phyloP scores from a whole-genome alignment of 2,888 invertebrate species.

The Loripinus fragilis region DNA sequence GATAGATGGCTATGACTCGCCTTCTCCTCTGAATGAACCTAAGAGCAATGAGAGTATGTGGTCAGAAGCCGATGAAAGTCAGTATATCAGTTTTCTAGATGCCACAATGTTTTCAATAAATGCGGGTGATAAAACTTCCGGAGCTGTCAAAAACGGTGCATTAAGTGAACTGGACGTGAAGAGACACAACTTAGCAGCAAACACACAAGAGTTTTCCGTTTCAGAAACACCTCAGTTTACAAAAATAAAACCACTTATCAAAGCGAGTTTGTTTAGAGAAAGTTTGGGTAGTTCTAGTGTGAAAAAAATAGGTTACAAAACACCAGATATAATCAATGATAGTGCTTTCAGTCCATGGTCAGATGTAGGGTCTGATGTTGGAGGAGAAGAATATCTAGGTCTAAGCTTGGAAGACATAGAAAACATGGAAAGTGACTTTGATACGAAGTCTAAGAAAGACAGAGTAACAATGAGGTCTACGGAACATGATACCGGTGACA shows the following conservation, averaged over 20 bases:
- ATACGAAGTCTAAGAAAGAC: neutral
- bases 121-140: neutral
- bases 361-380: slow-evolving; percentile 59
- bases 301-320: neutral
- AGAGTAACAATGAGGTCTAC: too few relatives aligned
- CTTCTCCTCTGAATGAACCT: slow-evolving; percentile 31
- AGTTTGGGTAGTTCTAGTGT: neutral
- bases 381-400: slow-evolving; percentile 47
- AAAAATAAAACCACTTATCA: neutral
- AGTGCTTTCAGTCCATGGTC: slow-evolving; percentile 57
- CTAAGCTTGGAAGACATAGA: slow-evolving; percentile 48
- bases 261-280: neutral
- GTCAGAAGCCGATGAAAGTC: slow-evolving; percentile 62
- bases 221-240: neutral
- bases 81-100: slow-evolving; percentile 43
- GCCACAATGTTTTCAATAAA: slow-evolving; percentile 6
- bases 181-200: neutral
- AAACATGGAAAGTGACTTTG: slow-evolving; percentile 33
- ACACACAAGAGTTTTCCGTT: neutral
- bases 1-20: neutral
- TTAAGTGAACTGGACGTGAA: neutral
- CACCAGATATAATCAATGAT: neutral
- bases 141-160: neutral
- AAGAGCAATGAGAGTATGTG: slow-evolving; percentile 55
- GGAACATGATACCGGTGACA: neutral